Conservation (phyloP, 2,888 invertebrate genomes). For the Caenorhabditis uteleia region DNA sequence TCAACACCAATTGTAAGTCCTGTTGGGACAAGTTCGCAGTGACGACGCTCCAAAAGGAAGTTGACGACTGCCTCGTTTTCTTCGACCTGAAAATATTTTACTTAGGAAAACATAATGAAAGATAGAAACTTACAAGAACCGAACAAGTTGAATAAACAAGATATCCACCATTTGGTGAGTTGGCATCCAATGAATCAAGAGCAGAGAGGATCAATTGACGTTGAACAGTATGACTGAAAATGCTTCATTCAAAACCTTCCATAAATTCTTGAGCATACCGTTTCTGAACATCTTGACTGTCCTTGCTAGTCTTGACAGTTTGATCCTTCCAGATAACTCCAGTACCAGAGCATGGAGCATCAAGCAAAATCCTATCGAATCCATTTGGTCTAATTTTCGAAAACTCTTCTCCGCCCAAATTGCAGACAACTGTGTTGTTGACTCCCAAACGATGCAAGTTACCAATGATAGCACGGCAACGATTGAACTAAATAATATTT, state of each 20-base stretch:
- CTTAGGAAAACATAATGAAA: slow-evolving; percentile 72
- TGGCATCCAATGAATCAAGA: slow-evolving; percentile 93
- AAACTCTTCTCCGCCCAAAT: slow-evolving; percentile 87
- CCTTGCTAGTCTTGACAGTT: slow-evolving; percentile 88
- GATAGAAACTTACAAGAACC: too few relatives aligned
- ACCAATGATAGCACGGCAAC: slow-evolving; percentile 77
- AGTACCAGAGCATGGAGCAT: slow-evolving; percentile 98
- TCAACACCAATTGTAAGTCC: slow-evolving; percentile 93
- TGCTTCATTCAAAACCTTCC: not conserved
- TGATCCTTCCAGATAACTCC: slow-evolving; percentile 97
- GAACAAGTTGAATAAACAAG: slow-evolving; percentile 99
- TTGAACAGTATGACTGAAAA: slow-evolving; percentile 78
- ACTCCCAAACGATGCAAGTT: slow-evolving; percentile 96
- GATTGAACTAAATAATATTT: slow-evolving; percentile 50
- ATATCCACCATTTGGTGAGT: slow-evolving; percentile 88
- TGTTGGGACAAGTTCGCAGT: slow-evolving; percentile 88
- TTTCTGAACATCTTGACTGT: slow-evolving; percentile 55
- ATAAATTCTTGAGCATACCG: slow-evolving; percentile 9
- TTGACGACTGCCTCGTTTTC: slow-evolving; percentile 98
- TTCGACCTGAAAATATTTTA: too few relatives aligned
- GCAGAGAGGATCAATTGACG: slow-evolving; percentile 89
- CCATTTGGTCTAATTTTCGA: slow-evolving; percentile 74
- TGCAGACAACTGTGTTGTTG: slow-evolving; percentile 87
- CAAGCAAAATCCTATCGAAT: slow-evolving; percentile 92
- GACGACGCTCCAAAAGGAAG: slow-evolving; percentile 87